Conservation (phyloP, 2,113 vertebrate genomes). For the Syrrhaptes paradoxus region DNA sequence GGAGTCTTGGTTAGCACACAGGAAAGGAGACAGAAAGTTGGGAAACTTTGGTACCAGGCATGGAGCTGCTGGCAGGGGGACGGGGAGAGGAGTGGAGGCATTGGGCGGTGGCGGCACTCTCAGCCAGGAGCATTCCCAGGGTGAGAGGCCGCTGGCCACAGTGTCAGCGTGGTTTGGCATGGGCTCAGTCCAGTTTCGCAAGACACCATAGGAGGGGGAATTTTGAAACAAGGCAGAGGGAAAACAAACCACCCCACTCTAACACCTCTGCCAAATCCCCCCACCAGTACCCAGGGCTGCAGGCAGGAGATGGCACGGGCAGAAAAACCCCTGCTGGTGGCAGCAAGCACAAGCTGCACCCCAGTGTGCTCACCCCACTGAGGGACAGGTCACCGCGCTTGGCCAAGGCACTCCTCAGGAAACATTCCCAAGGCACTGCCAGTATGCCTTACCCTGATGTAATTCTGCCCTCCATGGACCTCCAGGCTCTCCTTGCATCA, state of each 20-base stretch:
- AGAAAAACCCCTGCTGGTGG: rapidly evolving
- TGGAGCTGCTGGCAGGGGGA: rapidly evolving
- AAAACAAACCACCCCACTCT: not conserved
- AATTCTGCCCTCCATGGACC: not conserved
- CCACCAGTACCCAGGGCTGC: rapidly evolving
- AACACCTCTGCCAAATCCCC: not conserved
- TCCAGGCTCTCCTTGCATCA: not conserved
- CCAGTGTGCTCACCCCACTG: not conserved
- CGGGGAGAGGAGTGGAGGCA: rapidly evolving
- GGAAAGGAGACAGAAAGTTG: not conserved
- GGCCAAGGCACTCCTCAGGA: rapidly evolving
- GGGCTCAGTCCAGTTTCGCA: not conserved
- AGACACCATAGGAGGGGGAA: not conserved
- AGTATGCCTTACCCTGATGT: not conserved
- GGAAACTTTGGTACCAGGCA: not conserved
- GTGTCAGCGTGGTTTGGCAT: rapidly evolving
- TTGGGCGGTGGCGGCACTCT: not conserved
- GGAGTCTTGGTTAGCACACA: not conserved
- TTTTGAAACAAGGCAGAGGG: slow-evolving; percentile 21
- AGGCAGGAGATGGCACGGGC: not conserved
- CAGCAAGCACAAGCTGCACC: not conserved
- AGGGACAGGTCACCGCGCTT: rapidly evolving
- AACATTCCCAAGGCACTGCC: not conserved
- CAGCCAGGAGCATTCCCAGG: not conserved
- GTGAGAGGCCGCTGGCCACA: rapidly evolving